These are phyloP conservation scores for Trichomalopsis sarcophagae DNA, from an alignment of 1,140 invertebrate genomes.

Conservation along the genomic window DNA sequence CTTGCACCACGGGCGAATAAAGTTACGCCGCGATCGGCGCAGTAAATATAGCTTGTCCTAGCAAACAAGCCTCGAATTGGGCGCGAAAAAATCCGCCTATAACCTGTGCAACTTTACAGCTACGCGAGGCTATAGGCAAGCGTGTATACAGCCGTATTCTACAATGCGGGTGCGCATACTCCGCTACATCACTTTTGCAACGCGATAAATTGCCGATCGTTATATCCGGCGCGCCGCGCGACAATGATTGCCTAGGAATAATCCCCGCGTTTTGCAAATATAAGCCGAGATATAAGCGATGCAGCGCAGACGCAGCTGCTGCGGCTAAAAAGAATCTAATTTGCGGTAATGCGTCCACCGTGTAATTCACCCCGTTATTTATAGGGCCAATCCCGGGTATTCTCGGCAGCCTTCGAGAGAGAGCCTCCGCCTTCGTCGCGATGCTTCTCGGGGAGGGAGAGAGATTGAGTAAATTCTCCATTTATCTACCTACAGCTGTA, in stretches of 20 bases:
- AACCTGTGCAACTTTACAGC: neutral
- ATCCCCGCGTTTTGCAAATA: neutral
- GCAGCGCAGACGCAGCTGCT: neutral
- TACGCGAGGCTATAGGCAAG: neutral
- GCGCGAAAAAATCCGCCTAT: neutral
- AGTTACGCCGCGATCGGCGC: neutral
- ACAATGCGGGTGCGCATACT: neutral
- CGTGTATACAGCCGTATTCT: neutral
- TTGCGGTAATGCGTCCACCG: conserved; percentile 55
- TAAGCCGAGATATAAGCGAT: neutral
- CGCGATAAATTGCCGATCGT: conserved; percentile 18
- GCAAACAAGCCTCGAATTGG: neutral
- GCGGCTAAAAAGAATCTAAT: conserved; percentile 52
- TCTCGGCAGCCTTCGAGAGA: conserved; percentile 34
- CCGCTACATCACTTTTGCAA: neutral
- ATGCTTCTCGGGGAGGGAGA: neutral
- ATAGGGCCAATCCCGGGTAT: conserved; percentile 55
- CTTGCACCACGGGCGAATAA: neutral
- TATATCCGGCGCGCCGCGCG: conserved; percentile 18
- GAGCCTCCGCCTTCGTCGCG: conserved; percentile 37
- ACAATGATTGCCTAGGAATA: conserved; percentile 31
- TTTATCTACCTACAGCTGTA: conserved; percentile 45
- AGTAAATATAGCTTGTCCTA: neutral
- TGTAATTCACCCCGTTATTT: conserved; percentile 57
- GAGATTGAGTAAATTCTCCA: conserved; percentile 49